phyloP scores from a whole-genome alignment of 2,888 invertebrate species.

The Limnephilus auricula region DNA sequence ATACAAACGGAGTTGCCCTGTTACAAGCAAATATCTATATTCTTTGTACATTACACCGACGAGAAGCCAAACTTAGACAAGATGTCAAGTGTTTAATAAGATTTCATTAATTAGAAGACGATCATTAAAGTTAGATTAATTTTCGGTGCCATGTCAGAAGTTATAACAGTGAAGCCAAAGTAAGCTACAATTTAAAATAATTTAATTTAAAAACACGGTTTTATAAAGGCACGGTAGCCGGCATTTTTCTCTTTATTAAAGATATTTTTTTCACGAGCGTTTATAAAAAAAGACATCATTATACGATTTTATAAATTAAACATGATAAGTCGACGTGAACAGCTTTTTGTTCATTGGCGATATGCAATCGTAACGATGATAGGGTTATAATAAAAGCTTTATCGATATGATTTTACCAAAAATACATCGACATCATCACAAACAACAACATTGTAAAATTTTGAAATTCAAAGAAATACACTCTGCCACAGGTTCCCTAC shows the following conservation, averaged over 20 bases:
- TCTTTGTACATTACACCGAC: slow-evolving; percentile 27
- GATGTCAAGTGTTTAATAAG: not conserved
- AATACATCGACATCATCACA: too few species aligned
- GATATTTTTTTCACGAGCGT: too few species aligned
- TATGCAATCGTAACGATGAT: too few species aligned
- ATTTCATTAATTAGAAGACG: slow-evolving; percentile 2
- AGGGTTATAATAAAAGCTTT: too few species aligned
- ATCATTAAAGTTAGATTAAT: not conserved
- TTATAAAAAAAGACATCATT: too few species aligned
- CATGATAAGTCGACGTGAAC: too few species aligned
- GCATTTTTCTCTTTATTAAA: too few species aligned
- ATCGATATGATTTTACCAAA: too few species aligned
- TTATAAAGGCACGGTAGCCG: too few species aligned
- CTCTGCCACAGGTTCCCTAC: too few species aligned
- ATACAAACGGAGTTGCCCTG: slow-evolving; percentile 27
- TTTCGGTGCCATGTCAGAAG: not conserved
- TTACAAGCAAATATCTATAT: slow-evolving; percentile 22
- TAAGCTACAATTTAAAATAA: not conserved
- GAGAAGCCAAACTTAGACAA: not conserved
- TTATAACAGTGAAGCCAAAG: not conserved
- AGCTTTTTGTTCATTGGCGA: too few species aligned
- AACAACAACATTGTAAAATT: not conserved
- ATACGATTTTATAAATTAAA: too few species aligned
- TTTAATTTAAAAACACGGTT: not conserved
- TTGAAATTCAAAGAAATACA: not conserved